Evolutionary conservation across 2,888 invertebrate genomes (phyloP), one percentile per base, ranked within the genome.

Genomic region (Helobdella robusta): DNA sequence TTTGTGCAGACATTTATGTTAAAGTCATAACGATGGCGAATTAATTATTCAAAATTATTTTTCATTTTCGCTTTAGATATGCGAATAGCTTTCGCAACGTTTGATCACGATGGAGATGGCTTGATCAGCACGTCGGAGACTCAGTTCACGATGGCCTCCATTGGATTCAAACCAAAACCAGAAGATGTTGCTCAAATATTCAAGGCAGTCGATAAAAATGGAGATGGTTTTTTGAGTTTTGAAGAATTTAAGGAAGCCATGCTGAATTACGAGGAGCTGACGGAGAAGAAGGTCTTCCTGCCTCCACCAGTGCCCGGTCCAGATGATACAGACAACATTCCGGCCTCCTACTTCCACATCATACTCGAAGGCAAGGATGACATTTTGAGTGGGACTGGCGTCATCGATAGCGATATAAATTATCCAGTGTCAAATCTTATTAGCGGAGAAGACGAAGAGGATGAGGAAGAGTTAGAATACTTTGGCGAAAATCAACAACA

Each of bases 31-130:
- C n/a, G n/a, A n/a, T n/a, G n/a, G n/a, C n/a, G n/a, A n/a, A n/a
- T n/a, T n/a, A n/a, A n/a, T n/a, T n/a, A n/a, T n/a, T n/a, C n/a
- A n/a, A n/a, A n/a, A n/a, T n/a, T n/a, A n/a, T n/a, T n/a, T n/a
- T n/a, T n/a, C n/a, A n/a, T n/a, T n/a, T n/a, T 5, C 23, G 20
- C 40, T 36, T 11, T 46, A 60, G 60, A 40, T 2, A 60, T 60
- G 60, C 1, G 60, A 44, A 46, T 60, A 28, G 60, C 60, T 28
- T 60, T 60, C 46, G 60, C 60, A 18, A 40, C 60, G 2, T 60
- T 60, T 25, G 60, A 60, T 30, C 60, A 60, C 44, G 60, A 60
- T n/a, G 60, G 60, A 20, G 60, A 60, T 30, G 60, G 60, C 11
- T 25, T 44, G 60, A 60, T 60, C 60, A 60, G 60, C 40, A 20